Conservation (phyloP, 2,888 invertebrate species). For the Perdita meconis region DNA sequence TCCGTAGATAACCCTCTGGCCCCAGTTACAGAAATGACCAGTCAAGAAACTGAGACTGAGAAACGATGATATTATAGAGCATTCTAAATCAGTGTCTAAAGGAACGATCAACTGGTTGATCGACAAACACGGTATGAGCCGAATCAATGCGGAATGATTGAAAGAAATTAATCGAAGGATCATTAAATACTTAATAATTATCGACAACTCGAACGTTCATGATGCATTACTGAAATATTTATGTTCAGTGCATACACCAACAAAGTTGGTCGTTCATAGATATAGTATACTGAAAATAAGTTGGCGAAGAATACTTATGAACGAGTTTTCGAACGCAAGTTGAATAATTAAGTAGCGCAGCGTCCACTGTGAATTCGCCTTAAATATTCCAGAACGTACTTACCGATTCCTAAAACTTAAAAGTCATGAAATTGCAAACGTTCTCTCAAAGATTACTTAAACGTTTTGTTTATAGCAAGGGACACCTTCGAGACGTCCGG, state of each 20-base stretch:
- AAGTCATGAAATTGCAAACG: slow-evolving; percentile 22
- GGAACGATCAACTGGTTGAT: not conserved
- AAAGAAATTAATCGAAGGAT: not conserved
- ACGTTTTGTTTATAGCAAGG: not conserved
- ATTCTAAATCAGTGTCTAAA: slow-evolving; percentile 1
- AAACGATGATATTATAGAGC: slow-evolving; percentile 73
- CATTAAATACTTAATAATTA: not conserved
- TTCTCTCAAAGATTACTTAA: not conserved
- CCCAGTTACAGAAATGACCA: slow-evolving; percentile 84
- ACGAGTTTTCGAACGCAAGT: not conserved
- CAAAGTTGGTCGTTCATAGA: not conserved
- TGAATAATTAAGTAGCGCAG: not conserved
- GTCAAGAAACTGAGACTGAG: slow-evolving; percentile 74
- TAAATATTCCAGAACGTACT: slow-evolving; percentile 8
- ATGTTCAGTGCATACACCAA: not conserved
- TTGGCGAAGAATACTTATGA: not conserved
- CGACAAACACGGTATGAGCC: slow-evolving; percentile 15
- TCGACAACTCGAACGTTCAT: not conserved
- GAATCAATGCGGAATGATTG: slow-evolving; percentile 10
- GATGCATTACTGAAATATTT: not conserved
- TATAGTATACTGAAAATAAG: not conserved
- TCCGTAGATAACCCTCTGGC: slow-evolving; percentile 85
- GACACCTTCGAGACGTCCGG: no score
- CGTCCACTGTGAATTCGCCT: slow-evolving; percentile 7
- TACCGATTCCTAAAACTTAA: slow-evolving; percentile 11